These are phyloP conservation scores for Catajapyx aquilonaris DNA, from an alignment of 1,140 invertebrate genomes.

Conservation along the genomic window DNA sequence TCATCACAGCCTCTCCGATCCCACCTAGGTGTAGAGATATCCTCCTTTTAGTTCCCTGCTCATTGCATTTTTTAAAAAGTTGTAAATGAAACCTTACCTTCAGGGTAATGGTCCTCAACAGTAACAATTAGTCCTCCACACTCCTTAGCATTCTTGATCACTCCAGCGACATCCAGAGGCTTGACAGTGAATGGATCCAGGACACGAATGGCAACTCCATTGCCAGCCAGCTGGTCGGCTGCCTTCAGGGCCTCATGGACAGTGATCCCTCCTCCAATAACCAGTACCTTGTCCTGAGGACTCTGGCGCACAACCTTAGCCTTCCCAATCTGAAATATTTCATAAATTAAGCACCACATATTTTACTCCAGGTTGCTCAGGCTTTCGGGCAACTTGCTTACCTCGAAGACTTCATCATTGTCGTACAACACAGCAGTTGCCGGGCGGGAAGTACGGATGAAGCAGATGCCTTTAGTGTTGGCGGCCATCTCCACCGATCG, in stretches of 20 bases:
- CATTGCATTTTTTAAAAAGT: no score
- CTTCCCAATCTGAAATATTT: slow-evolving; percentile 44
- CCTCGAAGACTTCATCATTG: slow-evolving; percentile 62
- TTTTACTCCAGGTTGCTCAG: no score
- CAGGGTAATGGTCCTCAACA: slow-evolving; percentile 92
- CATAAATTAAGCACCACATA: no score
- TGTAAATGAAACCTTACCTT: slow-evolving; percentile 43
- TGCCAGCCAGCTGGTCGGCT: slow-evolving; percentile 45
- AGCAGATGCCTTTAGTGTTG: slow-evolving; percentile 87
- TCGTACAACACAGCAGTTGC: slow-evolving; percentile 70
- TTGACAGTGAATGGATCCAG: slow-evolving; percentile 92
- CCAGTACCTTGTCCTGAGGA: slow-evolving; percentile 49
- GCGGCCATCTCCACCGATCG: slow-evolving; percentile 86
- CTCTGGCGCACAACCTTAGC: slow-evolving; percentile 57
- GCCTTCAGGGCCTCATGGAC: slow-evolving; percentile 77
- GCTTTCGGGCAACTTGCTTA: no score
- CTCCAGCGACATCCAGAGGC: slow-evolving; percentile 62
- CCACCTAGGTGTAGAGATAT: slow-evolving; percentile 40
- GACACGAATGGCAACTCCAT: slow-evolving; percentile 50
- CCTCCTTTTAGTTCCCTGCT: no score
- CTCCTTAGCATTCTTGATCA: slow-evolving; percentile 56
- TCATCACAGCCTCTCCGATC: slow-evolving; percentile 79
- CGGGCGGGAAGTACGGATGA: slow-evolving; percentile 86
- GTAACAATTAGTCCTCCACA: slow-evolving; percentile 67
- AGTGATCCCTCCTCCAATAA: slow-evolving; percentile 86